Evolutionary conservation across 2,888 invertebrate species (phyloP), one percentile per base, ranked within the genome.

Genomic region (Lasioglossum calceatum): DNA sequence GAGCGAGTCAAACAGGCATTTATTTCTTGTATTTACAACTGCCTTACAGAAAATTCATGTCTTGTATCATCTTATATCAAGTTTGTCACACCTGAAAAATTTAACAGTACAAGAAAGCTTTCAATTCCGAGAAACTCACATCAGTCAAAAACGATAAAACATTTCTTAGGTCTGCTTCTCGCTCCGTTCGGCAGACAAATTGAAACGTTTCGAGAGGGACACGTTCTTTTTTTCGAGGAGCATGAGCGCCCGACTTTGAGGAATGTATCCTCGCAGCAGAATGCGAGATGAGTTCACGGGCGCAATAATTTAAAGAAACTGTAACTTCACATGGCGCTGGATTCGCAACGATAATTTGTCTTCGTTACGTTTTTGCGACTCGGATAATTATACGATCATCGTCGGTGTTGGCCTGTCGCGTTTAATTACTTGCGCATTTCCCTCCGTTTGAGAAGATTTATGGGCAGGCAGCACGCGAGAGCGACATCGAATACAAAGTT

Each of bases 361-460:
- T 87, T 87, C 87, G 84, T 87, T 87, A 87, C 79, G 73, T 81
- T 87, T 87, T 84, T 82, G 42, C 58, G 58, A 76, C 70, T 64
- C 77, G 74, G 76, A 71, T 87, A 87, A 87, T 87, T 87, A 87
- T 72, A 82, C 79, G 87, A 87, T 87, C 87, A 87, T 81, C 79
- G 81, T 84, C 74, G 87, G 76, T 64, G 87, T 78, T 84, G 79
- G 76, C 79, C 79, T 79, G 84, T 71, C 79, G 71, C 70, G 77
- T 77, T 81, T 87, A 87, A 87, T 87, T 87, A 87, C 87, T 87
- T 50, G 72, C 77, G 77, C 32, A 82, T 79, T 87, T 87, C 84
- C 87, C 61, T 81, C 81, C 82, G 72, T 87, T 87, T 87, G 77
- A 73, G 47, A 82, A 87, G 87, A 87, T 87, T 87, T 87, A 87